These are phyloP conservation scores for Saccopteryx leptura DNA, from an alignment of 2,113 vertebrate genomes.

Conservation along the genomic window DNA sequence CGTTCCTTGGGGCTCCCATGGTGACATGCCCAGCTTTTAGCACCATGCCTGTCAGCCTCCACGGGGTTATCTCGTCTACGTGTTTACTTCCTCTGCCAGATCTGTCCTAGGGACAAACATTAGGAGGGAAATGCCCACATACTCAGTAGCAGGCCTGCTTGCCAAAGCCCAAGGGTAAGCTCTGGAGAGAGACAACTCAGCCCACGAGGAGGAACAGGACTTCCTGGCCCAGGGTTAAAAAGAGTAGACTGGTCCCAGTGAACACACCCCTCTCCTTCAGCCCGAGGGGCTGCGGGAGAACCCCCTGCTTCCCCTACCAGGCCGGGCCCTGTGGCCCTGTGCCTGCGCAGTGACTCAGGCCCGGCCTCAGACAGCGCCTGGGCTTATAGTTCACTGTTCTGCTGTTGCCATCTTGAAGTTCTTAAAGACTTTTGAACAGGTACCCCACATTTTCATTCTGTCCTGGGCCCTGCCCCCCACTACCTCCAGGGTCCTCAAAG, in stretches of 20 bases:
- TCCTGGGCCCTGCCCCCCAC: neutral
- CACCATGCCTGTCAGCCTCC: neutral
- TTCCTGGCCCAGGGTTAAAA: neutral
- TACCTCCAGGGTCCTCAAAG: neutral
- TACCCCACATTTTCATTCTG: too few relatives aligned
- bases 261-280: neutral
- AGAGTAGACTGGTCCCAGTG: neutral
- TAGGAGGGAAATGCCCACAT: neutral
- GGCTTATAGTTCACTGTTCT: neutral
- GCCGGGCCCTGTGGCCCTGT: fast-evolving
- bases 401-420: neutral
- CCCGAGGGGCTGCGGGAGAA: neutral
- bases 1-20: neutral
- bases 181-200: neutral
- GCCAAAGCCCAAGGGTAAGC: neutral
- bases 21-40: neutral
- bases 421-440: neutral
- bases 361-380: neutral
- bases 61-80: neutral
- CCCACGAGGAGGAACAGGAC: neutral
- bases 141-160: neutral
- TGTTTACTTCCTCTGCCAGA: neutral
- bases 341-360: too few relatives aligned
- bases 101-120: neutral
- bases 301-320: fast-evolving